These are phyloP conservation scores for Periophthalmus magnuspinnatus DNA, from an alignment of 2,797 vertebrate species.

Conservation along the genomic window DNA sequence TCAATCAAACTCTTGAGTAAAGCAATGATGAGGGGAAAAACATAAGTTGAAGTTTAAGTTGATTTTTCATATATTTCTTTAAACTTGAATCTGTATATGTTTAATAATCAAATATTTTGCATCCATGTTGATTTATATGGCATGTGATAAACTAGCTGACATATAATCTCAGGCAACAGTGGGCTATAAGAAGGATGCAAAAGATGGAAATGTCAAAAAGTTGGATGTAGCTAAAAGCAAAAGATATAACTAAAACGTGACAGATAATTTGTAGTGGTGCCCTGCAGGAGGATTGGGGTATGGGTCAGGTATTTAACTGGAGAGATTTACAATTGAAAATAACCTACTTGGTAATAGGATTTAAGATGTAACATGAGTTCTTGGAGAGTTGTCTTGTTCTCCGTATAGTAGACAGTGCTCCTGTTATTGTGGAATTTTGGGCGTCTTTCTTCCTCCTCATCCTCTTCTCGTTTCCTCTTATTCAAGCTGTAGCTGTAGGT, in stretches of 20 bases:
- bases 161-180: not conserved
- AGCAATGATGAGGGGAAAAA: too few relatives aligned
- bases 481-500: slow-evolving; percentile 64
- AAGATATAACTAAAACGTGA: not conserved
- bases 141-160: too few relatives aligned
- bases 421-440: rapidly evolving
- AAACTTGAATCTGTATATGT: too few relatives aligned
- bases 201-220: too few relatives aligned
- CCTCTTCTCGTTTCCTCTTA: slow-evolving; percentile 26
- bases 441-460: rapidly evolving
- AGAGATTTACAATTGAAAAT: not conserved
- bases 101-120: too few relatives aligned
- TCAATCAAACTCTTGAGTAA: slow-evolving; percentile 36
- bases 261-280: not conserved
- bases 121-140: too few relatives aligned
- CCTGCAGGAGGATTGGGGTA: not conserved
- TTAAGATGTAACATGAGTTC: slow-evolving; percentile 78
- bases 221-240: not conserved
- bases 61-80: too few relatives aligned
- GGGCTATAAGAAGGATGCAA: too few relatives aligned
- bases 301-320: not conserved
- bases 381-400: slow-evolving; percentile 36
- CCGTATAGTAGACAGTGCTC: not conserved
- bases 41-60: too few relatives aligned
- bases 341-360: slow-evolving; percentile 82